These are phyloP conservation scores for Anguilla rostrata DNA, from an alignment of 2,113 vertebrate genomes.

Conservation along the genomic window DNA sequence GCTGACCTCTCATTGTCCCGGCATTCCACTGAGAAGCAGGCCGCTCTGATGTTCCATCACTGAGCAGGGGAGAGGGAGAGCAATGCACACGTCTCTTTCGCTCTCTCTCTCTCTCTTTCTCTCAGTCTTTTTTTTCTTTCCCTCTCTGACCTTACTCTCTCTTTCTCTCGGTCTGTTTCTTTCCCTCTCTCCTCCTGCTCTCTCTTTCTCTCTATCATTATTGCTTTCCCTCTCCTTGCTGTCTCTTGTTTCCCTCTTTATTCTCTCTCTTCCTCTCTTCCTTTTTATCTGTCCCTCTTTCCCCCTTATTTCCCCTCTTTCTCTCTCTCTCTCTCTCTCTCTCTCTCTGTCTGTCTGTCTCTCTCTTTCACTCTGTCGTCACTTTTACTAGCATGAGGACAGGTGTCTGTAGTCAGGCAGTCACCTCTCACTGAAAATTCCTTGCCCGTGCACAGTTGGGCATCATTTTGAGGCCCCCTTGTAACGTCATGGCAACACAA, in stretches of 20 bases:
- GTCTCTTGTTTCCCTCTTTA: too few species aligned
- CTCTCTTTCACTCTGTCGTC: too few species aligned
- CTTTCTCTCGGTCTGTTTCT: too few species aligned
- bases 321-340: too few species aligned
- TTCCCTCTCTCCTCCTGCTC: too few species aligned
- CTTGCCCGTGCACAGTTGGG: background rate
- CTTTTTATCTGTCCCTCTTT: too few species aligned
- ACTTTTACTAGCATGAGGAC: too few species aligned
- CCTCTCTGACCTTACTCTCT: too few species aligned
- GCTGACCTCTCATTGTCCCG: slow-evolving; percentile 9
- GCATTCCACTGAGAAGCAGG: slow-evolving; percentile 23
- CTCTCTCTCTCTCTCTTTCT: background rate
- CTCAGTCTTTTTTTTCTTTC: background rate
- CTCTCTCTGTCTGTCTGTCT: too few species aligned
- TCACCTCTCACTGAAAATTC: background rate
- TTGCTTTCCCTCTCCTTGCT: too few species aligned
- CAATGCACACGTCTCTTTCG: background rate
- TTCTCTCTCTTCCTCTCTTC: background rate
- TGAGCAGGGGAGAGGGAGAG: slow-evolving; percentile 15
- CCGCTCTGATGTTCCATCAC: background rate
- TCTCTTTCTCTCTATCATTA: too few species aligned
- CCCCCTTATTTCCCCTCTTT: too few species aligned
- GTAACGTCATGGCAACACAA: slow-evolving; percentile 29
- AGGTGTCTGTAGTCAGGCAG: background rate
- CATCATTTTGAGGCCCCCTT: background rate